Conservation (phyloP, 1,140 invertebrate genomes). For the Hestina assimilis region DNA sequence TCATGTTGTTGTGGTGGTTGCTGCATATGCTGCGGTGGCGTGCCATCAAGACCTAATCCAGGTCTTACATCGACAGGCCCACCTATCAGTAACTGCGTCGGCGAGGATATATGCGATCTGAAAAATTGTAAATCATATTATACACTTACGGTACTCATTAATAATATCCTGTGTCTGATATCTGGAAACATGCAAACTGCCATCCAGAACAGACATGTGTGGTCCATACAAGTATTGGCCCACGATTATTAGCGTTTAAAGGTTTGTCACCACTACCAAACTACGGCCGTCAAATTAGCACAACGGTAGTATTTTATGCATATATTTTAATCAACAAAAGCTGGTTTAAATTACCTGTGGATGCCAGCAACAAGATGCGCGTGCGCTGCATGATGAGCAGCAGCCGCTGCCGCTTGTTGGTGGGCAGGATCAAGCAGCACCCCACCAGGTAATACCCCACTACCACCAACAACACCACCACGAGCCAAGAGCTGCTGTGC, state of each 20-base stretch:
- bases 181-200: too few relatives aligned
- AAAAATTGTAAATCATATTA: constrained; percentile 18
- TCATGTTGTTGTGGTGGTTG: constrained; percentile 69
- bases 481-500: constrained; percentile 73
- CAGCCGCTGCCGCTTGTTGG: constrained; percentile 67
- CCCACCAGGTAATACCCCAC: constrained; percentile 55
- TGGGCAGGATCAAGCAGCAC: constrained; percentile 67
- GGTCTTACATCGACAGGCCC: constrained; percentile 65
- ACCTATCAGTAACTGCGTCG: constrained; percentile 67
- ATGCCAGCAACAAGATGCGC: constrained; percentile 69
- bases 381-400: constrained; percentile 68
- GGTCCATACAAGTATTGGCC: too few relatives aligned
- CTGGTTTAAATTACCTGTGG: constrained; percentile 45
- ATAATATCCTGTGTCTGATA: too few relatives aligned
- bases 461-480: constrained; percentile 57
- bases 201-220: too few relatives aligned
- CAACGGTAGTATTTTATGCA: too few relatives aligned
- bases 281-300: too few relatives aligned
- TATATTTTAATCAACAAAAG: not conserved
- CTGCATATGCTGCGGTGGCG: constrained; percentile 55
- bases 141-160: too few relatives aligned
- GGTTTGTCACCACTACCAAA: too few relatives aligned
- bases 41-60: constrained; percentile 55
- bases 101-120: constrained; percentile 75
- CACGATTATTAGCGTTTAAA: too few relatives aligned